These are phyloP conservation scores for Sinhomidia bicolor DNA, from an alignment of 2,888 invertebrate genomes.

Conservation along the genomic window DNA sequence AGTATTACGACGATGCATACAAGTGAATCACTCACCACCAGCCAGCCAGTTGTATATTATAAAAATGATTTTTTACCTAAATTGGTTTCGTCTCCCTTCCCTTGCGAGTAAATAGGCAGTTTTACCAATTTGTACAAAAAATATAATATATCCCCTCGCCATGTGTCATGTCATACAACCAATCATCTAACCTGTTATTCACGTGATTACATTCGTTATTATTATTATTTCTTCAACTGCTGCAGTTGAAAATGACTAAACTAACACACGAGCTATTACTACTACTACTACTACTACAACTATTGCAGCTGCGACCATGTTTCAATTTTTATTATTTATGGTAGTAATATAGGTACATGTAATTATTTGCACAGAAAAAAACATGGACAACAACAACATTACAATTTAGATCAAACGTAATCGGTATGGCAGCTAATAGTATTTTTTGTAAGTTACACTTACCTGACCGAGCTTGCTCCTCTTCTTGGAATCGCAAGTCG, in stretches of 20 bases:
- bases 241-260: not conserved
- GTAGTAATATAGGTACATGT: not conserved
- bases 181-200: not conserved
- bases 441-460: too few species aligned
- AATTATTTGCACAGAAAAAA: not conserved
- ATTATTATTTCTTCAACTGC: not conserved
- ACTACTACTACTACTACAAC: not conserved
- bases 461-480: not conserved
- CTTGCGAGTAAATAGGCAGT: not conserved
- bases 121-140: constrained; percentile 4
- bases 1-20: too few species aligned
- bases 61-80: too few species aligned
- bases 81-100: not conserved
- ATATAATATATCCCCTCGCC: not conserved
- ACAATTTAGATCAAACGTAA: too few species aligned
- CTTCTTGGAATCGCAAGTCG: not conserved
- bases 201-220: not conserved
- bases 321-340: not conserved
- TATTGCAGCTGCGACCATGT: not conserved
- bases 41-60: too few species aligned
- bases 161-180: not conserved
- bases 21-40: too few species aligned
- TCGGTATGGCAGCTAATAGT: too few species aligned
- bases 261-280: not conserved
- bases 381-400: too few species aligned